Conservation (phyloP, 2,888 invertebrate species). For the Drosophila falleni region DNA sequence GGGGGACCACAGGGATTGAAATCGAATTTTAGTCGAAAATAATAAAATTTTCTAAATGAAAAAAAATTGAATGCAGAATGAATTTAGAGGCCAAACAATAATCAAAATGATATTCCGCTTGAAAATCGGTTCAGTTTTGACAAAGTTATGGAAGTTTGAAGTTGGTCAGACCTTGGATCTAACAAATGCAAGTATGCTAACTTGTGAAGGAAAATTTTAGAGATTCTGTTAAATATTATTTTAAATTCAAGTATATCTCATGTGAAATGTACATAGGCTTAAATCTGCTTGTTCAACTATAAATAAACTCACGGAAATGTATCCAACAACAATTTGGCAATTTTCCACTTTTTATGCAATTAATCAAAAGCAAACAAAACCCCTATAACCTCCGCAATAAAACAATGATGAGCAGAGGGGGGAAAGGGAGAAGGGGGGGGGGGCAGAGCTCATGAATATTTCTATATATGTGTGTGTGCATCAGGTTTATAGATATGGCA, state of each 20-base stretch:
- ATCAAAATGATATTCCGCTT: too few relatives aligned
- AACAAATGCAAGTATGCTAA: too few relatives aligned
- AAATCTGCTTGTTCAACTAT: slow-evolving; percentile 39
- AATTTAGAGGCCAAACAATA: too few relatives aligned
- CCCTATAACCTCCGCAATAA: slow-evolving; percentile 8
- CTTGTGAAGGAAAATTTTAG: not conserved
- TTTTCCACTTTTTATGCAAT: slow-evolving; percentile 63
- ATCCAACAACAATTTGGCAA: slow-evolving; percentile 53
- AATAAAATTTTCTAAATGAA: too few relatives aligned
- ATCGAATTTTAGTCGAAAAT: too few relatives aligned
- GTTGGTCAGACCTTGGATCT: too few relatives aligned
- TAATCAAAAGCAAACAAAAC: slow-evolving; percentile 59
- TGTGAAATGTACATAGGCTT: slow-evolving; percentile 5
- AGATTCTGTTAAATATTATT: not conserved
- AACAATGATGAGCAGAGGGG: not conserved
- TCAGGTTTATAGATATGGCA: slow-evolving; percentile 50
- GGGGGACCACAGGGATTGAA: too few relatives aligned
- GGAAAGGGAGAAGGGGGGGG: too few relatives aligned
- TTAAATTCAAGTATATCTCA: not conserved
- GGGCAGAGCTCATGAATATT: slow-evolving; percentile 43
- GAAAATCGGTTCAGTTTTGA: too few relatives aligned
- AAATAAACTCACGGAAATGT: slow-evolving; percentile 41
- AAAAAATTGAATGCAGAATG: too few relatives aligned
- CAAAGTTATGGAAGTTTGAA: too few relatives aligned
- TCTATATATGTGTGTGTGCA: slow-evolving; percentile 8